Percentiles rank a stretch among this genome's conserved stretches.
Conservation (phyloP, 2,113 vertebrate genomes). For the Bolborhynchus lineola region DNA sequence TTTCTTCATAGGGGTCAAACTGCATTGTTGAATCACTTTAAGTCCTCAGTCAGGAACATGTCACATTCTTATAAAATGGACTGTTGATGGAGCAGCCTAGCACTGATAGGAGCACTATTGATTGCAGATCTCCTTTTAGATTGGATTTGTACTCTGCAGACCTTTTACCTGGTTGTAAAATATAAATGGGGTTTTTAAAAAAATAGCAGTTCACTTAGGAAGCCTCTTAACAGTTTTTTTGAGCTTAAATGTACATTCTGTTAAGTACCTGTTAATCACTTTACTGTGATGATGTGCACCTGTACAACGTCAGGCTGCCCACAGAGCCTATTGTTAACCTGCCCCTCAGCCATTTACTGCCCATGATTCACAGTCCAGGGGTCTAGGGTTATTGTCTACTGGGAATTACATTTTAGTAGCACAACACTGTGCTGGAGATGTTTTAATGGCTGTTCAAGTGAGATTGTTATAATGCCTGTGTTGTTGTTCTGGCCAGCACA, state of each 20-base stretch:
- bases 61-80: constrained; percentile 36
- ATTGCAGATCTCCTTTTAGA: constrained; percentile 57
- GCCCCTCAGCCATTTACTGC: constrained; percentile 49
- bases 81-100: constrained; percentile 32
- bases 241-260: constrained; percentile 67
- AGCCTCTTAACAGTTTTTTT: constrained; percentile 71
- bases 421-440: constrained; percentile 47
- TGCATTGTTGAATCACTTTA: constrained; percentile 25
- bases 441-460: constrained; percentile 47
- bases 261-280: constrained; percentile 74
- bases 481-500: constrained; percentile 48
- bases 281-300: constrained; percentile 67
- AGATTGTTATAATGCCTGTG: constrained; percentile 50
- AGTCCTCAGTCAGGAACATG: constrained; percentile 21
- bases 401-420: constrained; percentile 62
- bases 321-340: constrained; percentile 56
- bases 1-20: constrained; percentile 24
- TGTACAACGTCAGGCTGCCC: constrained; percentile 68
- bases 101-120: constrained; percentile 46
- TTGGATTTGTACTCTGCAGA: constrained; percentile 55
- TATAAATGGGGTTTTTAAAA: constrained; percentile 37
- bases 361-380: constrained; percentile 59
- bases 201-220: constrained; percentile 64
- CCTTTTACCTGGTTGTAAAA: constrained; percentile 66
- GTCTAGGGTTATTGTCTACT: constrained; percentile 57